Evolutionary conservation across 2,797 vertebrate species (phyloP), one percentile per base, ranked within the genome.

Genomic region (Phataginus tetradactyla): DNA sequence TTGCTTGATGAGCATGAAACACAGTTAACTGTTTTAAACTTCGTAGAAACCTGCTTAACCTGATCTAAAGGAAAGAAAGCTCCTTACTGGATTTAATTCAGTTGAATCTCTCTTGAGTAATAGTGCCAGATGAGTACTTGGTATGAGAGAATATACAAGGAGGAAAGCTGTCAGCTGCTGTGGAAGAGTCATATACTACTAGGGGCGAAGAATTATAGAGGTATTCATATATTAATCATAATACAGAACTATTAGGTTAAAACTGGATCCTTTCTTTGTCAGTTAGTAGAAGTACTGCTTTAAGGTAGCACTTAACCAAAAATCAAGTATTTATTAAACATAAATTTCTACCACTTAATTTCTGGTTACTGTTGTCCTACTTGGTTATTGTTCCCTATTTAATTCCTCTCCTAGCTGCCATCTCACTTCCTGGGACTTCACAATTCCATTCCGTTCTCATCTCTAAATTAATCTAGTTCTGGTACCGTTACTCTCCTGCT

Each of bases 41-140:
- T 84, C 78, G 45, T 85, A 71, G 34, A 89, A 78, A 78, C 34
- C 37, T 89, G 37, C 21, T 21, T 29, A 89, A 71, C 55, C 42
- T 89, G 34, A 78, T 63, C 55, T 53, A 71, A 49, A 87, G 15
- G 68, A 59, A 95, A 92, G 53, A 89, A 89, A 71, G 37, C 32
- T 69, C 29, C 29, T 55, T 68, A 83, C 49, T 75, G 53, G 68
- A 72, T 63, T 37, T 57, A 57, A 57, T 91, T 59, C 27, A 39
- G 21, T 61, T 74, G 49, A 87, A 55, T 94, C 94, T 95, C 23
- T 91, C 83, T 71, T 85, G 72, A 75, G 32, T 91, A 79, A 61
- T 61, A 74, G 27, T 57, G 20, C 32, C 37, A 69, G 34, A 13
- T 63, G 39, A 69, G 39, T 53, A 59, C 53, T 85, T 68, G 61